Evolutionary conservation across 2,797 vertebrate species (phyloP), one percentile per base, ranked within the genome.

Genomic region (Etheostoma perlongum): DNA sequence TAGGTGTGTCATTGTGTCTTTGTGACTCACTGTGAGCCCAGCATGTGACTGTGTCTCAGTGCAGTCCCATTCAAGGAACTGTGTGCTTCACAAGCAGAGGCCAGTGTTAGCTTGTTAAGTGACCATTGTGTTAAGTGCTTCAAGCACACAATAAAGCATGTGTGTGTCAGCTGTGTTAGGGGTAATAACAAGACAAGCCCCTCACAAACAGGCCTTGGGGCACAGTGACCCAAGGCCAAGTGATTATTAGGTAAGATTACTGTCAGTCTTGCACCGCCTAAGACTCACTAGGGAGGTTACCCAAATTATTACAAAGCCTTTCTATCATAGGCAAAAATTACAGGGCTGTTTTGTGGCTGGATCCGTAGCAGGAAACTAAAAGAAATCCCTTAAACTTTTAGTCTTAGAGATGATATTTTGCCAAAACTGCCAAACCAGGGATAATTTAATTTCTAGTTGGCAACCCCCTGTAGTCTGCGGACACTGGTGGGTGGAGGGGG

Each of bases 211-310:
- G 79, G 76, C 78, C 88, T 23, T 77, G 49, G 74, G 88, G 84
- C 76, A 58, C 16, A 78, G 89, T 81, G 88, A 5, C 30, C 30
- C 30, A 30, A 30, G 30, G 30, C 87, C 85, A 81, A 76, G 89
- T 91, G 93, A 89, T 88, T 88, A 91, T 87, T 86, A 73, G 83
- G 80, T 94, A 83, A 89, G 88, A 89, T 88, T 87, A 86, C 80
- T 84, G 87, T 92, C 86, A 86, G 84, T 85, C 85, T 78, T 63
- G 74, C 79, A 79, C 83, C 67, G 82, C 88, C 88, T 86, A 87
- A 91, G 90, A 91, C 90, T 85, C 86, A 91, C 90, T 89, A 86
- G 92, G 86, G 89, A 89, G 92, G 91, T 93, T 92, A 93, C 84
- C 89, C 85, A 66, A 76, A 91, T 82, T 60, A 70, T 82, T 69